phyloP scores from a whole-genome alignment of 2,797 vertebrate genomes.

The Schizothorax lantsangensis region DNA sequence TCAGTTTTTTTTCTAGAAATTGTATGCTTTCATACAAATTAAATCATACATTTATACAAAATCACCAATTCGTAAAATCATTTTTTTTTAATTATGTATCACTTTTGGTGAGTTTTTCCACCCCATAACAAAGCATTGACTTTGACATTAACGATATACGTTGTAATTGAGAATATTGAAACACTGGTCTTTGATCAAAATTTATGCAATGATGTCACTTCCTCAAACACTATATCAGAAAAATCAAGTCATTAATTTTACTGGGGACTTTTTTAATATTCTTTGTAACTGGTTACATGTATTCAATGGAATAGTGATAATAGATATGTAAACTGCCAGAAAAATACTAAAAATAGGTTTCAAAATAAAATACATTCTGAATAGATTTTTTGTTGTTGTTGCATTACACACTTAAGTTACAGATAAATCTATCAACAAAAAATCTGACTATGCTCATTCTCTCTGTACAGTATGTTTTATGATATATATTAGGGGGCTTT shows the following conservation, averaged over 20 bases:
- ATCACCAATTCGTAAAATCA: background rate
- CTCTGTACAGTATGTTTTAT: background rate
- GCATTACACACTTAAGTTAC: background rate
- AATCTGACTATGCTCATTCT: background rate
- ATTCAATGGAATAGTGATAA: too few relatives aligned
- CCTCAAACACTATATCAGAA: background rate
- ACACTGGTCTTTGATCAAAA: too few relatives aligned
- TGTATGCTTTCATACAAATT: background rate
- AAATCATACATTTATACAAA: background rate
- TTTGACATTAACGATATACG: background rate
- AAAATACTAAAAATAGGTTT: background rate
- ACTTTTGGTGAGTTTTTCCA: background rate
- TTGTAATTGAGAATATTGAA: background rate
- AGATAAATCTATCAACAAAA: background rate
- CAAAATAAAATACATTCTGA: background rate
- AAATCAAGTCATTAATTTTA: background rate
- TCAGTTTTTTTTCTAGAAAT: too few relatives aligned
- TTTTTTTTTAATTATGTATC: background rate
- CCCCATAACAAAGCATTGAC: background rate
- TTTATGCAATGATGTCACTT: background rate
- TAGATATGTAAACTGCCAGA: too few relatives aligned
- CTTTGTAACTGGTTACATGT: background rate
- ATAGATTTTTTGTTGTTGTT: background rate
- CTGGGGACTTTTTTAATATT: background rate
- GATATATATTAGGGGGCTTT: background rate